Percentiles rank a stretch among this genome's conserved stretches.
Evolutionary conservation across 2,797 vertebrate genomes (phyloP).

Genomic region (Sandelia bainsii): DNA sequence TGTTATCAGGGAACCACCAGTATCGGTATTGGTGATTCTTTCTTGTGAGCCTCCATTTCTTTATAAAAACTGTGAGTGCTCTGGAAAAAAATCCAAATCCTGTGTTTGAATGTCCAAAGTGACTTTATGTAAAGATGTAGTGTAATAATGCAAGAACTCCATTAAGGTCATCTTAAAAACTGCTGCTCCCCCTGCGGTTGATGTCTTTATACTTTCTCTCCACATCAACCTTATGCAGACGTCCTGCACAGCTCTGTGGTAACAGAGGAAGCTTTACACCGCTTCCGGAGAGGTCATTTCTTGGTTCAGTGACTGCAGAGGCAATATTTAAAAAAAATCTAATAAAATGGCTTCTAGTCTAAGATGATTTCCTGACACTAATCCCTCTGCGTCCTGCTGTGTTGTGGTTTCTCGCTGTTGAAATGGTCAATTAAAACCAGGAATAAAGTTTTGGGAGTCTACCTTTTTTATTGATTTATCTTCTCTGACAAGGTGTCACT

Average conservation of each 20-base stretch:
- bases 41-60: no score
- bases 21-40: background rate
- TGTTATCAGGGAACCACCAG: background rate
- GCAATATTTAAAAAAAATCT: constrained; percentile 20
- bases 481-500: background rate
- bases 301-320: constrained; percentile 11
- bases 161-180: constrained; percentile 35
- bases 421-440: constrained; percentile 62
- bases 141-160: constrained; percentile 7
- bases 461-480: background rate
- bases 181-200: constrained; percentile 4
- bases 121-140: background rate
- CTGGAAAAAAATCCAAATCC: no score
- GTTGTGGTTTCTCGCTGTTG: constrained; percentile 16
- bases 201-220: background rate
- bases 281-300: constrained; percentile 21
- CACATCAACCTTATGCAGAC: background rate
- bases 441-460: background rate
- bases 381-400: constrained; percentile 48
- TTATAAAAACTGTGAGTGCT: background rate
- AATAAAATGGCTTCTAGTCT: background rate
- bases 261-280: background rate
- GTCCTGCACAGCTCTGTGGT: background rate
- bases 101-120: background rate
- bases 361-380: constrained; percentile 54